Evolutionary conservation across 2,888 invertebrate genomes (phyloP).

Genomic region (Hypolimnas misippus): DNA sequence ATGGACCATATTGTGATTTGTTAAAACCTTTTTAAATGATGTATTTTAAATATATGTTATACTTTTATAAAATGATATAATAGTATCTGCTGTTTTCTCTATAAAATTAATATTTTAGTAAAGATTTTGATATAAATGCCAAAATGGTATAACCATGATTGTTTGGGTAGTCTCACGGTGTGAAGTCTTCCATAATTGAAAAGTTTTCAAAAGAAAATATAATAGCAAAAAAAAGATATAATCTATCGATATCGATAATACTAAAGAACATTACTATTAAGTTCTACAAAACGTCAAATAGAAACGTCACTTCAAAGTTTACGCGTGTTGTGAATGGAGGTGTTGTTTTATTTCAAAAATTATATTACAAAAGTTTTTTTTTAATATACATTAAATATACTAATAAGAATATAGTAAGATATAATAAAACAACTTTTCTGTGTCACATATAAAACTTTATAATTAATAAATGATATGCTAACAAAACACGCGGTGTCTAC

Average conservation of each 20-base stretch:
- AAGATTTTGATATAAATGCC: too few relatives aligned
- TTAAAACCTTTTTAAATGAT: too few relatives aligned
- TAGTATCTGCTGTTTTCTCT: too few relatives aligned
- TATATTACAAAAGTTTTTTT: background rate
- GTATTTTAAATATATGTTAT: too few relatives aligned
- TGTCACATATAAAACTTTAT: background rate
- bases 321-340: constrained; percentile 58
- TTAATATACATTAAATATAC: background rate
- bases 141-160: too few relatives aligned
- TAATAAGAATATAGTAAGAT: background rate
- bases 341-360: constrained; percentile 35
- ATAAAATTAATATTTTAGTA: too few relatives aligned
- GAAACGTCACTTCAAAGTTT: constrained; percentile 65
- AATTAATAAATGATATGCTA: constrained; percentile 7
- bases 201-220: background rate
- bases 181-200: too few relatives aligned
- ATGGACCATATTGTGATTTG: too few relatives aligned
- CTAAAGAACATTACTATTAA: constrained; percentile 6
- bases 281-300: constrained; percentile 24
- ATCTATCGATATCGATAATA: constrained; percentile 23
- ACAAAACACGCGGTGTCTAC: constrained; percentile 36
- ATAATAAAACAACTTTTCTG: background rate
- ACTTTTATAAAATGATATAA: too few relatives aligned
- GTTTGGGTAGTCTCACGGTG: too few relatives aligned
- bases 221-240: background rate